Conservation (phyloP, 1,140 invertebrate species). For the Asbolus verrucosus region DNA sequence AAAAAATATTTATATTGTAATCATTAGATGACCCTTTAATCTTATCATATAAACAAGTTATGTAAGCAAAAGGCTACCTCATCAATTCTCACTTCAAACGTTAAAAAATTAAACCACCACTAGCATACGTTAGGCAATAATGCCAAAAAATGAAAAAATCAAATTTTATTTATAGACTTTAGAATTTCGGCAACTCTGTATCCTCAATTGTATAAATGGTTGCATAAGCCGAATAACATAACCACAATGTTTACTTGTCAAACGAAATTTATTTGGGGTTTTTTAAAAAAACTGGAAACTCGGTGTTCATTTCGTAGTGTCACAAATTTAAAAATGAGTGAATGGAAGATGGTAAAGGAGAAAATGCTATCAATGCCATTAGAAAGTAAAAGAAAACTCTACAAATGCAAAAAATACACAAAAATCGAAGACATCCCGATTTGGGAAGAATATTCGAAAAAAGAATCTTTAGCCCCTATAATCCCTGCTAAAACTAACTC, state of each 20-base stretch:
- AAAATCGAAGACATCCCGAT: conserved; percentile 69
- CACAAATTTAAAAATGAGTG: conserved; percentile 26
- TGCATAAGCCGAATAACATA: not conserved
- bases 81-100: too few species aligned
- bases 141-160: too few species aligned
- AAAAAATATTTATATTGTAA: conserved; percentile 15
- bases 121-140: too few species aligned
- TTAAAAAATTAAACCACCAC: not conserved
- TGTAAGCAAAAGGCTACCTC: conserved; percentile 9
- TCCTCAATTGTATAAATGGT: conserved; percentile 7
- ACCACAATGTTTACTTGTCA: conserved; percentile 25
- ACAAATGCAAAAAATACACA: conserved; percentile 66
- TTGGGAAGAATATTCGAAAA: conserved; percentile 71
- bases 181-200: not conserved
- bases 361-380: conserved; percentile 69
- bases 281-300: too few species aligned
- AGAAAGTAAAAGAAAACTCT: conserved; percentile 70
- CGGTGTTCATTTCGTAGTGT: not conserved
- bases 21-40: conserved; percentile 12
- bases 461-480: conserved; percentile 63
- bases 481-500: conserved; percentile 63
- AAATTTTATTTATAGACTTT: too few species aligned
- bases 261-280: conserved; percentile 10
- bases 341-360: conserved; percentile 65
- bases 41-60: conserved; percentile 13